Conservation (phyloP, 2,797 vertebrate species). For the Phrynocephalus forsythii region DNA sequence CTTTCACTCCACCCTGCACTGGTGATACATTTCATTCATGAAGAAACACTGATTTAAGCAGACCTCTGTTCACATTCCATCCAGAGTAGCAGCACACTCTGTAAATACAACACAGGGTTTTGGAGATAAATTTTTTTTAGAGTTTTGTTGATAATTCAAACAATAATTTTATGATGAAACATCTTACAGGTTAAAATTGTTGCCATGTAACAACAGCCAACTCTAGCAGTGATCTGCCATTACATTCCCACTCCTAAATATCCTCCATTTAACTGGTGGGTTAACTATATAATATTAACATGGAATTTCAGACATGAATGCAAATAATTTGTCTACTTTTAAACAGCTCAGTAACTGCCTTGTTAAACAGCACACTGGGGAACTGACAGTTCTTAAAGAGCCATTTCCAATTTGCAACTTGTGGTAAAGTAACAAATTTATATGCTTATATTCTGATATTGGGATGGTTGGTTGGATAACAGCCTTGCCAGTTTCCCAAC, state of each 20-base stretch:
- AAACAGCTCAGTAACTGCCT: neutral
- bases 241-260: too few species aligned
- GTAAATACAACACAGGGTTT: neutral
- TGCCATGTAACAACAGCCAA: neutral
- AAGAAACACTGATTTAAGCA: too few species aligned
- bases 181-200: neutral
- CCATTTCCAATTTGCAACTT: constrained; percentile 15
- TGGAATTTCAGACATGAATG: constrained; percentile 13
- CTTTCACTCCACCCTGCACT: too few species aligned
- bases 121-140: neutral
- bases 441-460: neutral
- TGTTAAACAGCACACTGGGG: neutral
- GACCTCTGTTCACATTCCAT: neutral
- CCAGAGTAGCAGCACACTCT: neutral
- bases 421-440: neutral
- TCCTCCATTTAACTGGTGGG: too few species aligned
- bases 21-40: too few species aligned
- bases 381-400: neutral
- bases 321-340: neutral
- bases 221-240: neutral
- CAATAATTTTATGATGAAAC: neutral
- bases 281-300: neutral
- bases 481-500: neutral
- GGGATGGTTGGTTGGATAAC: neutral
- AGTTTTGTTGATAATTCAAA: neutral